Percentiles rank a stretch among this genome's conserved stretches.
Evolutionary conservation across 2,797 vertebrate genomes (phyloP).

Genomic region (Poeciliopsis gracilis): DNA sequence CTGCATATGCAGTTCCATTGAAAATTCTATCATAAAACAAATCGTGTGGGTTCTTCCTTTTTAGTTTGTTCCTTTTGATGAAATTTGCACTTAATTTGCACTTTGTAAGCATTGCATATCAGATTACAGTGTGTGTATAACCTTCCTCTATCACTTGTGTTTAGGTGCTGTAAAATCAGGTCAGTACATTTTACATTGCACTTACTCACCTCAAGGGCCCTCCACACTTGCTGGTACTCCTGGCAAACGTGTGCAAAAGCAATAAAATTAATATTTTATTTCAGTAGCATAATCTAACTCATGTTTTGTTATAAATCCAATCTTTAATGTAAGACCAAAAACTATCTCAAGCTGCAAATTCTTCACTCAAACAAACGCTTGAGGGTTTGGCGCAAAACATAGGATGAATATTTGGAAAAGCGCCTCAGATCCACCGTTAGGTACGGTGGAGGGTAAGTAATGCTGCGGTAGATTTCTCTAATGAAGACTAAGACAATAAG

Average conservation of each 20-base stretch:
- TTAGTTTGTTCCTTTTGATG: constrained; percentile 30
- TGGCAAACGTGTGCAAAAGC: background rate
- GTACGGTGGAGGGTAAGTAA: background rate
- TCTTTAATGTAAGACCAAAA: background rate
- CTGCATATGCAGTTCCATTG: constrained; percentile 53
- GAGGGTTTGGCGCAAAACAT: too few relatives aligned
- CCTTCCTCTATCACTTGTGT: constrained; percentile 25
- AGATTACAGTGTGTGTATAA: constrained; percentile 26
- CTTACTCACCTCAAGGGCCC: background rate
- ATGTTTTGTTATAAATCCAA: background rate
- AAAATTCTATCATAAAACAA: constrained; percentile 31
- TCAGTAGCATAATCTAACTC: background rate
- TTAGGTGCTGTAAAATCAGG: constrained; percentile 18
- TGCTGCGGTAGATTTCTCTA: background rate
- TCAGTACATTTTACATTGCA: constrained; percentile 10
- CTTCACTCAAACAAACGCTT: background rate
- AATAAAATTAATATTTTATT: background rate
- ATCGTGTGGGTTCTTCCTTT: constrained; percentile 37
- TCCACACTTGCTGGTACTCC: background rate
- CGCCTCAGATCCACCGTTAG: background rate
- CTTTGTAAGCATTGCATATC: constrained; percentile 41
- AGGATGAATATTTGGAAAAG: background rate
- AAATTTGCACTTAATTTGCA: constrained; percentile 40
- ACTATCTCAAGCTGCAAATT: background rate
- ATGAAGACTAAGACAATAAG: background rate